A percentile compares a stretch with the other conserved stretches of the same genome.
Conservation (phyloP, 2,113 vertebrate genomes). For the Amia ocellicauda region DNA sequence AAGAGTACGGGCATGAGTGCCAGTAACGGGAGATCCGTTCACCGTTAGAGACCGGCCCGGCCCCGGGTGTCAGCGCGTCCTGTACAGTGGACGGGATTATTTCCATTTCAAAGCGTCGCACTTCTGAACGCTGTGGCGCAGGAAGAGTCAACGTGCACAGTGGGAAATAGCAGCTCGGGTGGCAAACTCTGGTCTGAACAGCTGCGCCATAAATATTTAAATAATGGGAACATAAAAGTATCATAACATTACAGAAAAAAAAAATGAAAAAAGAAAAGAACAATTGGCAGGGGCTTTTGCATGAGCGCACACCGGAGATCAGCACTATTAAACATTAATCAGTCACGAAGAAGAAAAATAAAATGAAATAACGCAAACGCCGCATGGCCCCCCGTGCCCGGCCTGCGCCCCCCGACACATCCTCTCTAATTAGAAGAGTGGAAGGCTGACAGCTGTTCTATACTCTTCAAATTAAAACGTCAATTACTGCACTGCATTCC, state of each 20-base stretch:
- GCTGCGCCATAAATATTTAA: constrained; percentile 32
- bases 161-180: too few species aligned
- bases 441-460: constrained; percentile 36
- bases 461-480: constrained; percentile 32
- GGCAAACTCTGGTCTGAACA: constrained; percentile 3
- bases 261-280: constrained; percentile 5
- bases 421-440: constrained; percentile 39
- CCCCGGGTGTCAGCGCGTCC: too few species aligned
- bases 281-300: constrained; percentile 15
- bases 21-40: background rate
- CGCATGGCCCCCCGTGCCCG: constrained; percentile 11
- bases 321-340: constrained; percentile 36
- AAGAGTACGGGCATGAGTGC: constrained; percentile 2
- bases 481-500: background rate
- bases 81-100: too few species aligned
- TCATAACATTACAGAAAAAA: constrained; percentile 34
- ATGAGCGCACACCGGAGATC: constrained; percentile 12
- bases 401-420: constrained; percentile 30
- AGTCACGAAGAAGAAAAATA: background rate
- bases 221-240: constrained; percentile 27
- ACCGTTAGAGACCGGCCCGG: too few species aligned
- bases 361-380: constrained; percentile 28
- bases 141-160: too few species aligned
- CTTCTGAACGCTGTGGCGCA: too few species aligned
- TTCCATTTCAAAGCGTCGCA: too few species aligned